phyloP scores from a whole-genome alignment of 2,113 vertebrate species.

The Rana temporaria region DNA sequence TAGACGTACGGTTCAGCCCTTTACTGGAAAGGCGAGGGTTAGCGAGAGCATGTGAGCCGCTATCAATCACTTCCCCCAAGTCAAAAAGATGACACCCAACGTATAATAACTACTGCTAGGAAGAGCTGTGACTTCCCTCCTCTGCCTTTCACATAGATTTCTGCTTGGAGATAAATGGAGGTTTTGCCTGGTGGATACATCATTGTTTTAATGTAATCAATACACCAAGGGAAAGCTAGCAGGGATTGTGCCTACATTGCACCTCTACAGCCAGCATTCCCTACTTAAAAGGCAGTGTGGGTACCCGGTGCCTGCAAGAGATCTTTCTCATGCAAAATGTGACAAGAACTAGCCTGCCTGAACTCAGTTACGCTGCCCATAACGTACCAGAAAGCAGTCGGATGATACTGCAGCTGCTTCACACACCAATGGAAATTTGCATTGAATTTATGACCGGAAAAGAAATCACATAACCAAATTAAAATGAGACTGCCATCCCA shows the following conservation, averaged over 20 bases:
- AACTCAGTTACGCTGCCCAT: neutral
- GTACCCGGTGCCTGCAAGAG: neutral
- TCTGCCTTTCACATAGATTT: conserved; percentile 16
- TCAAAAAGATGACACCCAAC: conserved; percentile 11
- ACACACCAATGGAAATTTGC: conserved; percentile 15
- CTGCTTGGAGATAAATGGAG: conserved; percentile 36
- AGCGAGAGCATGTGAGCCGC: conserved; percentile 19
- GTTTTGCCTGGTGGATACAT: conserved; percentile 40
- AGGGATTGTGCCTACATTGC: conserved; percentile 30
- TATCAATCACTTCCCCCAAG: conserved; percentile 27
- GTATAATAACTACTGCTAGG: conserved; percentile 23
- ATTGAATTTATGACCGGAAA: neutral
- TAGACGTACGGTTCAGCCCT: conserved; percentile 25
- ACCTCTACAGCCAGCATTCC: conserved; percentile 4
- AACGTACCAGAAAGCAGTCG: neutral
- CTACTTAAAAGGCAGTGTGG: neutral
- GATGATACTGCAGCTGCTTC: conserved; percentile 6
- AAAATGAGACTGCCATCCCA: neutral
- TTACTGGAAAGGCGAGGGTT: conserved; percentile 38
- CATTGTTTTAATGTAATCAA: conserved; percentile 47
- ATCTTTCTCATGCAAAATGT: conserved; percentile 19
- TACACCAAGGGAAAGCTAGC: conserved; percentile 14
- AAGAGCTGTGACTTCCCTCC: conserved; percentile 12
- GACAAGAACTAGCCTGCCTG: conserved; percentile 5
- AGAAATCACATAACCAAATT: conserved; percentile 7